A percentile compares a stretch with the other conserved stretches of the same genome.
These are phyloP conservation scores for Corynorhinus townsendii DNA, from an alignment of 2,113 vertebrate genomes.

Conservation along the genomic window DNA sequence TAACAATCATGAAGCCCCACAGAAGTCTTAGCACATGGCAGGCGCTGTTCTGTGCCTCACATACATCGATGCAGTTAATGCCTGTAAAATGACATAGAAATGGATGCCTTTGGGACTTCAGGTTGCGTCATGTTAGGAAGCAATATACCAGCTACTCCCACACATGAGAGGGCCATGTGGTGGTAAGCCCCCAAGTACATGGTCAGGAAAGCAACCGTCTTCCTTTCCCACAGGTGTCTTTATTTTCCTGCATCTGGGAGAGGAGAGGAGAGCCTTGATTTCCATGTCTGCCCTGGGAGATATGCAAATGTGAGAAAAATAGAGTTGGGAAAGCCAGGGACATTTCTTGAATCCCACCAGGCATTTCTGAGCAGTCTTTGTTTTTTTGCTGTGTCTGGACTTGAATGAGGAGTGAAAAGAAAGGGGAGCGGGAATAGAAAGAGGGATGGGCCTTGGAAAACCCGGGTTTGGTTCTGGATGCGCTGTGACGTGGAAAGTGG, in stretches of 20 bases:
- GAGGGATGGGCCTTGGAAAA: background rate
- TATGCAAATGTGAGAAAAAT: background rate
- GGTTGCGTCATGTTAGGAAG: background rate
- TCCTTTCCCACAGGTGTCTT: background rate
- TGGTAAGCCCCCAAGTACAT: background rate
- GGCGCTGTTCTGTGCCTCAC: too few species aligned
- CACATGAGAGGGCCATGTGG: too few species aligned
- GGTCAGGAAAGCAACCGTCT: background rate
- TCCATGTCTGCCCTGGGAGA: background rate
- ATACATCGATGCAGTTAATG: too few species aligned
- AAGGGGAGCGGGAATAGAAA: background rate
- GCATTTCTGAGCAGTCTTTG: background rate
- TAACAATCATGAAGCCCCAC: fast-evolving
- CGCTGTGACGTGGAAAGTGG: background rate
- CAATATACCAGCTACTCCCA: background rate
- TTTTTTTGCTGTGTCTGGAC: background rate
- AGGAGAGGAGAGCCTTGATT: background rate
- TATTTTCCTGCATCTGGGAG: background rate
- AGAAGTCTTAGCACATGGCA: background rate
- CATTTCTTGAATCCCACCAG: background rate
- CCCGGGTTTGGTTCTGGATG: background rate
- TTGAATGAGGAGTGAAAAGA: background rate
- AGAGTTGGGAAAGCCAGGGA: background rate
- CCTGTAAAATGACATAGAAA: background rate
- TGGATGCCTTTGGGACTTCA: background rate